phyloP scores from a whole-genome alignment of 1,140 invertebrate species.

The Pollicipes pollicipes region DNA sequence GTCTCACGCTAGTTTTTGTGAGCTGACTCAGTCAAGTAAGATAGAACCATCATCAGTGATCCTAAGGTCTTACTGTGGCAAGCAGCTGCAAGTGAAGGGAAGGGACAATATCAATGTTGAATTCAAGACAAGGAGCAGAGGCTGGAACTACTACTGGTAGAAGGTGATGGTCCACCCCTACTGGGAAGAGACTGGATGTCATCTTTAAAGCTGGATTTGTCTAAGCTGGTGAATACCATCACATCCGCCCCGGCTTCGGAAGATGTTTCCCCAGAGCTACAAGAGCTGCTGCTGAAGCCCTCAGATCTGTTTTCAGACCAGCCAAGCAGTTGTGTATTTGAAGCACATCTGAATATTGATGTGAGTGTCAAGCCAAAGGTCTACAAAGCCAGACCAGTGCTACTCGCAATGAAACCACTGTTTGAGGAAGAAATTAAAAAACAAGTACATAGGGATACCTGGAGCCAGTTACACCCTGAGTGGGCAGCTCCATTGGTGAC shows the following conservation, averaged over 20 bases:
- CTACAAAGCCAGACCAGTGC: background rate
- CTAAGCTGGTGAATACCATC: background rate
- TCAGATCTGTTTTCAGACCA: too few relatives aligned
- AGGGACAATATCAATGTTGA: background rate
- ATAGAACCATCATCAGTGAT: background rate
- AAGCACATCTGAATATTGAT: background rate
- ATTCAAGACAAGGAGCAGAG: background rate
- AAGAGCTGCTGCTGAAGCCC: background rate
- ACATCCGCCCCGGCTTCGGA: background rate
- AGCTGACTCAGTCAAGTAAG: background rate
- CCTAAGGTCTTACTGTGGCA: background rate
- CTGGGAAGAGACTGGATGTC: background rate
- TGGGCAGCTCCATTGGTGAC: background rate
- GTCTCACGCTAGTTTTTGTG: background rate
- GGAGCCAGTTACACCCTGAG: background rate
- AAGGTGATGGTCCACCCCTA: background rate
- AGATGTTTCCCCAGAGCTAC: background rate
- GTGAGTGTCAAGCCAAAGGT: background rate
- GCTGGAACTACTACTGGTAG: background rate
- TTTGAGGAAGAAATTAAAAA: background rate
- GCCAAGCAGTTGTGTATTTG: too few relatives aligned
- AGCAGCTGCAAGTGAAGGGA: background rate
- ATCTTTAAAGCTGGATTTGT: background rate
- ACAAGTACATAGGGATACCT: background rate
- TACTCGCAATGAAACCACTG: background rate